phyloP scores from a whole-genome alignment of 2,113 vertebrate species.

The Hemibagrus wyckioides region DNA sequence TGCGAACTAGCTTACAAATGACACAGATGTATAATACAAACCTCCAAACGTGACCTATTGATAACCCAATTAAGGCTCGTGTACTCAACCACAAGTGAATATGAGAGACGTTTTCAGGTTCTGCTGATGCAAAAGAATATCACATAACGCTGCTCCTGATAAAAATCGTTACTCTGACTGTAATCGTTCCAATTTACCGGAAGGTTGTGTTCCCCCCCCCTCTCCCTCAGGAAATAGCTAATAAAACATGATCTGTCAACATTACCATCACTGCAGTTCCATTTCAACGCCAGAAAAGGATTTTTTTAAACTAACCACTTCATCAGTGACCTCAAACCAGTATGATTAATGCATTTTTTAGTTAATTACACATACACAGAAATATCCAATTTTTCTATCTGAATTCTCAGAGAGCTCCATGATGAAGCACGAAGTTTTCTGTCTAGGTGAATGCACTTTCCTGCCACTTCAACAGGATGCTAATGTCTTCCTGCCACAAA shows the following conservation, averaged over 20 bases:
- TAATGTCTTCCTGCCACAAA: slow-evolving; percentile 4
- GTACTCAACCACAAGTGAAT: slow-evolving; percentile 45
- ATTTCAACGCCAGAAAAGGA: slow-evolving; percentile 22
- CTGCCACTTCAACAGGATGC: slow-evolving; percentile 29
- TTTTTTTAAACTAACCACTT: not conserved
- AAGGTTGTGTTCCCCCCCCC: slow-evolving; percentile 33
- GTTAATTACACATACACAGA: not conserved
- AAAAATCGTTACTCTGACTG: slow-evolving; percentile 56
- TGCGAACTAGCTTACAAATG: not conserved
- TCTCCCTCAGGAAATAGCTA: slow-evolving; percentile 39
- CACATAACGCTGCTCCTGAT: slow-evolving; percentile 48
- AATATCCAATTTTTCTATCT: not conserved
- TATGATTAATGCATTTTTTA: slow-evolving; percentile 7
- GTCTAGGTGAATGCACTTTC: slow-evolving; percentile 34
- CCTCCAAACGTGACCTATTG: slow-evolving; percentile 38
- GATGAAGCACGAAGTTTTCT: slow-evolving; percentile 22
- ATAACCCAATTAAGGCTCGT: slow-evolving; percentile 46
- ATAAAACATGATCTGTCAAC: slow-evolving; percentile 49
- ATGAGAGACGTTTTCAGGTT: slow-evolving; percentile 46
- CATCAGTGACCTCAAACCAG: not conserved
- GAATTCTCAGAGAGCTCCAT: slow-evolving; percentile 42
- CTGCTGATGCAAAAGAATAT: slow-evolving; percentile 48
- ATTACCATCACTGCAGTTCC: slow-evolving; percentile 7
- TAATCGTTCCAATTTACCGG: slow-evolving; percentile 55
- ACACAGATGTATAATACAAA: slow-evolving; percentile 29